Percentiles rank a stretch among this genome's conserved stretches.
Evolutionary conservation across 2,888 invertebrate genomes (phyloP).

Genomic region (Rhagium mordax): DNA sequence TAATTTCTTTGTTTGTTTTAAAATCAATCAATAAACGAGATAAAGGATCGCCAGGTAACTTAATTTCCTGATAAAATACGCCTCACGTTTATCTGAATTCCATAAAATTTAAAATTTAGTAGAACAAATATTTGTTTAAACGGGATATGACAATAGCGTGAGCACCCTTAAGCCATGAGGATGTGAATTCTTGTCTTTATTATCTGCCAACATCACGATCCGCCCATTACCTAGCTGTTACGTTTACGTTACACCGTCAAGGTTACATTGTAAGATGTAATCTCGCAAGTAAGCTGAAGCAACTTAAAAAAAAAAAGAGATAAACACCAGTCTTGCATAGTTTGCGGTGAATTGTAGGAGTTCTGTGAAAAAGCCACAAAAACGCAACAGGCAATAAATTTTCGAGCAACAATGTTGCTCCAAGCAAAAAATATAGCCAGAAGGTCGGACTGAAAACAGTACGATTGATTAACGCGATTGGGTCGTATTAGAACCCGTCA

Average conservation of each 20-base stretch:
- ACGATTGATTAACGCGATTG: too few species aligned
- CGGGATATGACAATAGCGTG: too few species aligned
- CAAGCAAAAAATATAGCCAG: neutral
- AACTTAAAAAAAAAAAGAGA: neutral
- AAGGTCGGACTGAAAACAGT: too few species aligned
- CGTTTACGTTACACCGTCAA: neutral
- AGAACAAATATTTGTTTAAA: too few species aligned
- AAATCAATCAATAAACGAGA: too few species aligned
- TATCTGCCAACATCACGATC: slow-evolving; percentile 15
- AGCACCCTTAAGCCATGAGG: neutral
- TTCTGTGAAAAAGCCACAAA: neutral
- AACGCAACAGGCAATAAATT: neutral
- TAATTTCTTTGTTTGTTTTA: too few species aligned
- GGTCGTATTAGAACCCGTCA: too few species aligned
- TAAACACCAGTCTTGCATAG: neutral
- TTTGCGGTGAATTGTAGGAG: neutral
- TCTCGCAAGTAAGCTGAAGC: neutral
- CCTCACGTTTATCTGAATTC: too few species aligned
- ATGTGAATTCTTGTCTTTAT: neutral
- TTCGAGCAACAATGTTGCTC: neutral
- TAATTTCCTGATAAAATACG: too few species aligned
- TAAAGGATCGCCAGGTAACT: too few species aligned
- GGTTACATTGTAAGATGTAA: slow-evolving; percentile 9
- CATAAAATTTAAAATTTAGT: too few species aligned
- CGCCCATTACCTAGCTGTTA: neutral